Base-by-base conservation (phyloP, 2,888 invertebrate species). In the Lasioglossum villosulum region DNA sequence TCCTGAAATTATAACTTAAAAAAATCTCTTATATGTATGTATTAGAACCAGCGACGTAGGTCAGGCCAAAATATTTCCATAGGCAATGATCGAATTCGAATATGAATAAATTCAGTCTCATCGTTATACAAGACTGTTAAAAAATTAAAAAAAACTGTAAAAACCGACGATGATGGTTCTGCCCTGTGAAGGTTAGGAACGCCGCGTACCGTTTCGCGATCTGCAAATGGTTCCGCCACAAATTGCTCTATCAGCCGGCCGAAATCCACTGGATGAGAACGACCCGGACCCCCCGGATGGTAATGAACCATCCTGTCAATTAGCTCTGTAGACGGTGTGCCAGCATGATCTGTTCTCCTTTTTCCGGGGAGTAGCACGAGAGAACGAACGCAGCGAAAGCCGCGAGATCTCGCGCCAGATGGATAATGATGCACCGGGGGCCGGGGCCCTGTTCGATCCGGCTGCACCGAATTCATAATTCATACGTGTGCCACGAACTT, bases 391-490 rank as follows among this genome's bases (percentile, higher is more conserved):
- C 73, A 37, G 75, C 52, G 81, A 83, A 73, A 72, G 78, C 73
- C 68, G 78, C 48, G 78, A 81, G 74, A 68, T 76, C 85, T 83
- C 89, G 85, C 83, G 88, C 80, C 84, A 86, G 82, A 84, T 90
- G 91, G 83, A 86, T 91, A 92, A 91, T 90, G 84, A 91, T 82
- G 85, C 84, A 84, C 82, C 81, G 72, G 72, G 23, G 48, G 48
- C 45, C n/a, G 72, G 23, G 48, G 48, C 45, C n/a, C 30, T 45
- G 71, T 90, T 89, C 87, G 86, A 82, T 80, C 74, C 59, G 72
- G 71, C 87, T 90, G 91, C 88, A 68, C 90, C 89, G 92, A 91
- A 92, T 92, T 90, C 86, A 88, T 92, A 92, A 92, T 92, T 88
- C 83, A 88, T 87, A 87, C 75, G 86, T 86, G 42, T 75, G 37